Percentiles rank a stretch among this genome's conserved stretches.
phyloP scores from a whole-genome alignment of 1,140 invertebrate species.

The Pseudomyrmex cubaensis region DNA sequence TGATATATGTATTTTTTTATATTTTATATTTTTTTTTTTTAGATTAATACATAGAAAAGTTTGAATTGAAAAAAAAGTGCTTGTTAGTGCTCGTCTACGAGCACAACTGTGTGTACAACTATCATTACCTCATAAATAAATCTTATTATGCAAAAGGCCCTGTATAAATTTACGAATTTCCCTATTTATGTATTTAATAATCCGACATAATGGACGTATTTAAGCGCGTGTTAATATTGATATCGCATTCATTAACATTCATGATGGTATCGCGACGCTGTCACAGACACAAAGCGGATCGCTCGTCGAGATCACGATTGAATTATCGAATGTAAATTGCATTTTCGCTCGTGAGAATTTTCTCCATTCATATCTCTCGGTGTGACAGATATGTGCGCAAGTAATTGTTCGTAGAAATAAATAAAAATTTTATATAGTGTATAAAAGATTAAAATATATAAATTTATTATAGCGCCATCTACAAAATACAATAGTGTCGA shows the following conservation, averaged over 20 bases:
- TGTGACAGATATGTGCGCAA: not conserved
- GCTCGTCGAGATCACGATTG: constrained; percentile 2
- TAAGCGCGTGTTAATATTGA: constrained; percentile 48
- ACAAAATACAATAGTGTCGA: no score
- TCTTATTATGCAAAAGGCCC: constrained; percentile 41
- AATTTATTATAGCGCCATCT: no score
- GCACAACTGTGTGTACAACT: not conserved
- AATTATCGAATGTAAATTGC: constrained; percentile 4
- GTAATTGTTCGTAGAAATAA: no score
- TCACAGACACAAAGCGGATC: constrained; percentile 40
- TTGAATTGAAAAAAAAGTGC: no score
- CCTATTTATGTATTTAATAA: constrained; percentile 48
- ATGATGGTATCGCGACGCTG: constrained; percentile 28
- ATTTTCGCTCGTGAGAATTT: not conserved
- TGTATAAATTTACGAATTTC: constrained; percentile 33
- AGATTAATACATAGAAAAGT: no score
- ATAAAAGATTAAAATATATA: not conserved
- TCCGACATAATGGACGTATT: constrained; percentile 28
- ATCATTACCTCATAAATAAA: constrained; percentile 24
- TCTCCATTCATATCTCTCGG: not conserved
- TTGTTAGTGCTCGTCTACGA: constrained; percentile 6
- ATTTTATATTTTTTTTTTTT: no score
- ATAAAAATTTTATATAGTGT: not conserved
- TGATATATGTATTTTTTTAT: no score
- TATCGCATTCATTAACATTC: constrained; percentile 42